Evolutionary conservation across 2,888 invertebrate species (phyloP).

Genomic region (Epirrhoe tristata): DNA sequence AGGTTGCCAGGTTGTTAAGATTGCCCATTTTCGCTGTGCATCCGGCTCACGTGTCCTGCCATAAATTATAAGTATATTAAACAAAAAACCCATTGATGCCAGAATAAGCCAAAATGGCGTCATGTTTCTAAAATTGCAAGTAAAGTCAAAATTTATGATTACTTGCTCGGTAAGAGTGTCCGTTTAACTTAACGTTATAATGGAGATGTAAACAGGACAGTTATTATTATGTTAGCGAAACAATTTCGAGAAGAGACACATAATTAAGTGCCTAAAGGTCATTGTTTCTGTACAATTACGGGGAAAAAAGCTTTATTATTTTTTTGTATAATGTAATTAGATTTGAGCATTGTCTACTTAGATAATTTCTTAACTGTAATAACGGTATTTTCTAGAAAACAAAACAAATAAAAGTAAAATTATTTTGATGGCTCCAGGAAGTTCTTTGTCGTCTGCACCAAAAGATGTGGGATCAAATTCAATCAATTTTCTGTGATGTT

Average conservation of each 20-base stretch:
- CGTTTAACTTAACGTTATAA: slow-evolving; percentile 24
- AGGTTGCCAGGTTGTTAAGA: too few species aligned
- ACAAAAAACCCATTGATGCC: too few species aligned
- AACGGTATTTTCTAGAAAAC: background rate
- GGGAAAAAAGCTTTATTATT: slow-evolving; percentile 3
- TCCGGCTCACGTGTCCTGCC: too few species aligned
- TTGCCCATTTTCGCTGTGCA: too few species aligned
- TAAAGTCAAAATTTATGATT: background rate
- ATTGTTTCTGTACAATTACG: slow-evolving; percentile 33
- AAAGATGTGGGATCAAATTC: too few species aligned
- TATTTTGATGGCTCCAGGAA: too few species aligned
- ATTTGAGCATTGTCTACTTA: background rate
- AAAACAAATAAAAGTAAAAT: background rate
- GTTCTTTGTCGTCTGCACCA: too few species aligned
- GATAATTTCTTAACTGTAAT: background rate
- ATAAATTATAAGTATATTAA: too few species aligned
- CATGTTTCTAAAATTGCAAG: too few species aligned
- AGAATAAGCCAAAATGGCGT: too few species aligned
- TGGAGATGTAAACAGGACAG: slow-evolving; percentile 27
- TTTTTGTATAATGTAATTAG: slow-evolving; percentile 3
- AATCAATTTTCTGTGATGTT: too few species aligned
- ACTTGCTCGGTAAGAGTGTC: slow-evolving; percentile 9
- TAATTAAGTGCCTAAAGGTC: slow-evolving; percentile 35
- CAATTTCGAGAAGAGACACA: slow-evolving; percentile 35
- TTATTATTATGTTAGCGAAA: slow-evolving; percentile 40